Evolutionary conservation across 2,797 vertebrate species (phyloP), one percentile per base, ranked within the genome.

Genomic region (Austrolebias charrua): DNA sequence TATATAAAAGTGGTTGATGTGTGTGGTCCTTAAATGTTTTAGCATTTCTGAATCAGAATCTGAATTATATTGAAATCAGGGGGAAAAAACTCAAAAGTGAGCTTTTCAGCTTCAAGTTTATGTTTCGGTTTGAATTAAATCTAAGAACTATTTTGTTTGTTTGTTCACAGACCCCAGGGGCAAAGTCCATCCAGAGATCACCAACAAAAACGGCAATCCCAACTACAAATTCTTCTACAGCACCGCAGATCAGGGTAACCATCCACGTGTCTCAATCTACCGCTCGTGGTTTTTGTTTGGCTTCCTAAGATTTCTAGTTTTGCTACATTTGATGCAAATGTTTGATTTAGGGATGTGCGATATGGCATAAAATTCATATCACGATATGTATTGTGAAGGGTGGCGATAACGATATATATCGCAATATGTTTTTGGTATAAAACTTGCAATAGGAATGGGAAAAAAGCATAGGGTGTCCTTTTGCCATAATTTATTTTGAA

Each of bases 191-290:
- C 93, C 96, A 71, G 97, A 98, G 88, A 96, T 99, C 80, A 95
- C 92, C 67, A 99, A 99, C 76, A 95, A 90, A 82, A 95, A 92
- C 1, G 98, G 97, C 72, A 99, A 99, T 74, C 96, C 97, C 40
- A 98, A 94, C 92, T 99, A 99, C 90, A 98, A 98, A 71, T 98
- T 97, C 87, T 99, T 98, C 84, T 99, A 99, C 89, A 95, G 94
- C 87, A 96, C 75, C 3, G 95, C 96, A 48, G 97, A 99, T 15
- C 98, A 99, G 89, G 97, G 98, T 99, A 92, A 54, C 7, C 0
- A 4, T 53, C 6, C 42, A 35, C 6, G 56, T 1, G 46, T 20
- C 19, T 47, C 4, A 20, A 47, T 4, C 7, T 20, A 20, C 9
- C 4, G 4, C 4, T 20, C 10, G 4, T 20, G 24, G 24, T 20